Evolutionary conservation across 2,113 vertebrate genomes (phyloP).

Genomic region (Bettongia penicillata): DNA sequence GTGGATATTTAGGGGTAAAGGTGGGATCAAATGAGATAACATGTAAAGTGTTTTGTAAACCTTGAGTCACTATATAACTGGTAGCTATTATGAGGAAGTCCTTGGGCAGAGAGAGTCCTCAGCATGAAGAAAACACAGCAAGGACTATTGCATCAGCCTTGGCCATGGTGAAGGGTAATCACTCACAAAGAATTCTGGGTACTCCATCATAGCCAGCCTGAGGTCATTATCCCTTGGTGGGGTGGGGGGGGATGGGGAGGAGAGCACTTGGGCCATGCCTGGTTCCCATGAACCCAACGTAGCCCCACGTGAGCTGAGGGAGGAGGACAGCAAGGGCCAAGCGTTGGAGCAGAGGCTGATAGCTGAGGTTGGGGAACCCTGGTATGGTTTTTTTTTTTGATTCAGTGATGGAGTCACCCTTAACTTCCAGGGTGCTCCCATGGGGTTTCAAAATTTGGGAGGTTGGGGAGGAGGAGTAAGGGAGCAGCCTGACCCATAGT

Average conservation of each 20-base stretch:
- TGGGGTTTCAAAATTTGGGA: neutral
- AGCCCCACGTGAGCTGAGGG: neutral
- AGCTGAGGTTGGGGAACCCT: neutral
- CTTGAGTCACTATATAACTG: neutral
- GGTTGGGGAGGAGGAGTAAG: neutral
- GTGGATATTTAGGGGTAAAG: neutral
- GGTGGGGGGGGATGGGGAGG: neutral
- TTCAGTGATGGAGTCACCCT: neutral
- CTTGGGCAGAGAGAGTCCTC: neutral
- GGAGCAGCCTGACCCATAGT: too few species aligned
- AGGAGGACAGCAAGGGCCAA: neutral
- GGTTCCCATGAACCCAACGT: neutral
- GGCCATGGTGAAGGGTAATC: neutral
- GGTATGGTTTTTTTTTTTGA: neutral
- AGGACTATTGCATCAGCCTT: neutral
- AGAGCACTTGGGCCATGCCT: neutral
- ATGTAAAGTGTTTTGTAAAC: neutral
- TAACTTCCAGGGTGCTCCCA: neutral
- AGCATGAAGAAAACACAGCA: neutral
- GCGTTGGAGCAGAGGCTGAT: neutral
- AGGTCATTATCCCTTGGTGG: neutral
- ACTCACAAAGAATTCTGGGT: neutral
- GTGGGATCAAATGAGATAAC: neutral
- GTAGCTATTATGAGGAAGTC: neutral
- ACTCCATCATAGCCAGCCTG: neutral